Percentiles rank a stretch among this genome's conserved stretches.
Conservation (phyloP, 1,140 invertebrate genomes). For the Rhopalosiphum maidis region DNA sequence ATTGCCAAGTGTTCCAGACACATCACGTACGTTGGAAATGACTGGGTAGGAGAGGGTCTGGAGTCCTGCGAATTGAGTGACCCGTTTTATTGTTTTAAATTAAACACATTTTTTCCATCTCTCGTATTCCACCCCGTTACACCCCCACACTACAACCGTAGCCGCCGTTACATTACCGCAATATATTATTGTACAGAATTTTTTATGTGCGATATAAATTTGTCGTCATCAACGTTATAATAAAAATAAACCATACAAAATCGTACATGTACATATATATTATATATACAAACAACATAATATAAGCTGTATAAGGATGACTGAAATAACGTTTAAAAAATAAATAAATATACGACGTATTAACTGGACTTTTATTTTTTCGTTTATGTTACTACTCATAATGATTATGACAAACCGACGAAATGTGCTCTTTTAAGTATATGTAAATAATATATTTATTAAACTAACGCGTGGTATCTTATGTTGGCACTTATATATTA, state of each 20-base stretch:
- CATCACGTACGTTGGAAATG: background rate
- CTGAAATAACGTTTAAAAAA: background rate
- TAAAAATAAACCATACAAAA: slow-evolving; percentile 6
- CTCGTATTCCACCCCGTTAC: background rate
- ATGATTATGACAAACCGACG: background rate
- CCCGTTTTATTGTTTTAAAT: slow-evolving; percentile 43
- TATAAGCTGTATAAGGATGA: background rate
- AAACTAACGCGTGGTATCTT: background rate
- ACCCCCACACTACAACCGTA: background rate
- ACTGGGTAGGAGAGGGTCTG: background rate
- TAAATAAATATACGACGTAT: background rate
- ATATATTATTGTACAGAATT: slow-evolving; percentile 11
- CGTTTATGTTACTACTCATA: background rate
- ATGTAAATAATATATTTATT: background rate
- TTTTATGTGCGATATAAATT: slow-evolving; percentile 12
- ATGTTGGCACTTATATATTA: background rate
- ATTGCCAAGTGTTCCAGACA: slow-evolving; percentile 29
- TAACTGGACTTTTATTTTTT: background rate
- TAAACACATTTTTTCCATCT: slow-evolving; percentile 10
- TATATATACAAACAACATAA: background rate
- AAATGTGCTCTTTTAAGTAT: background rate
- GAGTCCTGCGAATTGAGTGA: slow-evolving; percentile 21
- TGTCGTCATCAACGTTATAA: background rate
- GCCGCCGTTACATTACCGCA: slow-evolving; percentile 2
- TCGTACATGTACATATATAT: background rate